Evolutionary conservation across 35 echinoderm and acorn worm species (phyloP), one percentile per base, ranked within the genome.

Genomic region (Diadema setosum): DNA sequence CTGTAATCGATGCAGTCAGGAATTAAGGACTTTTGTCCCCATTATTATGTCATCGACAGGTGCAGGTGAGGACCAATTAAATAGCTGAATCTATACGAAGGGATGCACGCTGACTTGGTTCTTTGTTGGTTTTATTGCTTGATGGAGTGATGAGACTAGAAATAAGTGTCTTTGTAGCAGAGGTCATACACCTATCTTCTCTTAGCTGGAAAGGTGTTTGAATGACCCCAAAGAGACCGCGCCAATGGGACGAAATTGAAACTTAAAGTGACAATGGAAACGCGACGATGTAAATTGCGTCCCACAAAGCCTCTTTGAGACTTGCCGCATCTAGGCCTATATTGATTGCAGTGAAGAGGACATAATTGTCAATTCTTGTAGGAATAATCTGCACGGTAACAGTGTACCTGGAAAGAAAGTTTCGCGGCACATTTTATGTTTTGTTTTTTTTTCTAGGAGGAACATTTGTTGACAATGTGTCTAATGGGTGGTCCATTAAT

Each of bases 181-280:
- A 78, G 40, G 73, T 78, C 73, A 78, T 44, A 78, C 73, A 78
- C 35, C 35, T n/a, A n/a, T n/a, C n/a, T n/a, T n/a, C n/a, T n/a
- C n/a, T n/a, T n/a, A n/a, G n/a, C n/a, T n/a, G n/a, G n/a, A n/a
- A n/a, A n/a, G n/a, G n/a, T n/a, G n/a, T n/a, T n/a, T n/a, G n/a
- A n/a, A n/a, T n/a, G n/a, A n/a, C n/a, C n/a, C 7, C 44, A 78
- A 78, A 21, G 37, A 21, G 24, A 78, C 39, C 73, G 39, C 73
- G 44, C 44, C 73, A 78, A 78, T 78, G 44, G 27, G 44, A 35
- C 39, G 73, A 78, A 78, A 78, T 78, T 78, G 73, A 78, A 78
- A 78, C 73, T 78, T 78, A 78, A 34, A 17, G 27, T 5, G 44
- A 78, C 73, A 78, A 78, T 35, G 73, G n/a, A 41, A 78, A 78